Evolutionary conservation across 2,888 invertebrate genomes (phyloP).

Genomic region (Stenodera caucasica): DNA sequence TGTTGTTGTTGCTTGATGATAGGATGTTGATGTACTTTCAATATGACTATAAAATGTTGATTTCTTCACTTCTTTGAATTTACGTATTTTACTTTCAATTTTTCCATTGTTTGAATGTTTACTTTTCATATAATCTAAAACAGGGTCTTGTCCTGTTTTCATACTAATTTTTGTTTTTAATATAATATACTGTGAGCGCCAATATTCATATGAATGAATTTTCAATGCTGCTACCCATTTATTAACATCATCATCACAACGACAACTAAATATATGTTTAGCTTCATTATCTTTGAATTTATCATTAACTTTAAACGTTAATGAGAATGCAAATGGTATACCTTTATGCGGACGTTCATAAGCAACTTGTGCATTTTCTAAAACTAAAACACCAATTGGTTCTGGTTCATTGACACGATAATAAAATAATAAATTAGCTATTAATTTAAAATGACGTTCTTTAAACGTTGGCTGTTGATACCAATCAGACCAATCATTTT

Average conservation of each 20-base stretch:
- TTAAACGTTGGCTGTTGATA: constrained; percentile 61
- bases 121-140: constrained; percentile 48
- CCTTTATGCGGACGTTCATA: constrained; percentile 67
- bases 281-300: constrained; percentile 58
- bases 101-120: constrained; percentile 34
- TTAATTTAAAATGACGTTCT: constrained; percentile 76
- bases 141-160: constrained; percentile 66
- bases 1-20: constrained; percentile 34
- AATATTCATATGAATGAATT: constrained; percentile 72
- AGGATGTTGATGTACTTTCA: constrained; percentile 34
- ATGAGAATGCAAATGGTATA: constrained; percentile 74
- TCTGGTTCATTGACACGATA: constrained; percentile 69
- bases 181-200: constrained; percentile 65
- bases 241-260: constrained; percentile 70
- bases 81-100: constrained; percentile 35
- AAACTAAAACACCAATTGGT: constrained; percentile 72
- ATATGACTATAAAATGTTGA: constrained; percentile 50
- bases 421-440: constrained; percentile 75
- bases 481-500: constrained; percentile 58
- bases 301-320: constrained; percentile 63
- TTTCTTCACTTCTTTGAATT: constrained; percentile 35
- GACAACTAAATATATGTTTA: constrained; percentile 70
- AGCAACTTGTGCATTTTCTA: constrained; percentile 73
- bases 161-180: constrained; percentile 69
- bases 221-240: constrained; percentile 71